Evolutionary conservation across 2,113 vertebrate genomes (phyloP), one percentile per base, ranked within the genome.

Genomic region (Megaptera novaeangliae): DNA sequence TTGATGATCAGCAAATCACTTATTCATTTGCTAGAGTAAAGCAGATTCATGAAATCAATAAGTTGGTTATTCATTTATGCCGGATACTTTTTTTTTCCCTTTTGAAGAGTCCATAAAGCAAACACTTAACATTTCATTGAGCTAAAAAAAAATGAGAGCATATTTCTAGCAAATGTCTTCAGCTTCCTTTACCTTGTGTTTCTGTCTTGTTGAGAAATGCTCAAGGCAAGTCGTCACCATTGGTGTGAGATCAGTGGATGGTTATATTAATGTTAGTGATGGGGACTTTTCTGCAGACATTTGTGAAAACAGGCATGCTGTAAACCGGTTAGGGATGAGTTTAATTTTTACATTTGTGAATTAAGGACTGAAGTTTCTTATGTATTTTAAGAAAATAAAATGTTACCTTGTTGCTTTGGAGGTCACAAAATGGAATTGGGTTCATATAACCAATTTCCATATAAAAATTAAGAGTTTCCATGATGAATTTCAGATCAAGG

Each of bases 341-440:
- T 88, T 78, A 84, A 74, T 82, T 89, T 36, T 83, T 92, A 29
- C 3, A 68, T 74, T 94, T 96, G 41, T 84, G 7, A 85, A 89
- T 66, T 83, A 90, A 95, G 27, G 20, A 69, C 29, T 74, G 31
- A 18, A 2, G 23, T 20, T 66, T 80, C 68, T n/a, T 63, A n/a
- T 29, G 6, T 95, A 63, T 87, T 71, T 91, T 87, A 95, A 63
- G 69, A 69, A 92, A 95, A 88, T 88, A 63, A 96, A 95, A 83
- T 49, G 34, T 88, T 72, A 69, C 29, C 3, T 74, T 81, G 4
- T 89, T 88, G 46, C 85, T 80, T 93, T 92, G 75, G 20, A 87
- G 61, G 68, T 64, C 34, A 91, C 49, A 57, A 64, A 74, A 71
- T 59, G 4, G 15, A 83, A 77, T 41, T 71, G 41, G n/a, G 12